These are phyloP conservation scores for Trypoxylus dichotomus DNA, from an alignment of 1,140 invertebrate species.

Conservation along the genomic window DNA sequence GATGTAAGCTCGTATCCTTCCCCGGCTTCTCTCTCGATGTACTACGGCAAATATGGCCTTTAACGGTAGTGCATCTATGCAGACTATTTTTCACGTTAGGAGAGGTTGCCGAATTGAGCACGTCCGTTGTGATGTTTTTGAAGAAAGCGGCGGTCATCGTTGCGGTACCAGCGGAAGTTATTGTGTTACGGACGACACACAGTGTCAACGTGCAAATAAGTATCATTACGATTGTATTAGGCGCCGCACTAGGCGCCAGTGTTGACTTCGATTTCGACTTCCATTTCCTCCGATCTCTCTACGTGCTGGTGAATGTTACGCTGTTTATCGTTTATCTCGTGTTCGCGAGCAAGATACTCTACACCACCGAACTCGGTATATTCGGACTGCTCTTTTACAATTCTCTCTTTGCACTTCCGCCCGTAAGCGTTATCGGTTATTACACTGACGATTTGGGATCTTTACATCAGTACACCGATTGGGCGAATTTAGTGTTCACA, in stretches of 20 bases:
- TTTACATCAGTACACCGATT: slow-evolving; percentile 67
- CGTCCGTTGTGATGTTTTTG: slow-evolving; percentile 96
- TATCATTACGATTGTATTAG: slow-evolving; percentile 94
- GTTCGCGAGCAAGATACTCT: slow-evolving; percentile 95
- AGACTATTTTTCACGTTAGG: slow-evolving; percentile 97
- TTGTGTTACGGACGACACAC: slow-evolving; percentile 76
- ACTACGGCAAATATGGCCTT: slow-evolving; percentile 84
- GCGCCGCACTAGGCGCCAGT: slow-evolving; percentile 79
- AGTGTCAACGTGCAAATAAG: slow-evolving; percentile 78
- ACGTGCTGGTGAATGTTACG: slow-evolving; percentile 85
- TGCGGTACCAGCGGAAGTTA: slow-evolving; percentile 94
- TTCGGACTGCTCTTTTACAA: slow-evolving; percentile 98
- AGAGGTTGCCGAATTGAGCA: slow-evolving; percentile 55
- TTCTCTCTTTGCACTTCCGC: slow-evolving; percentile 91
- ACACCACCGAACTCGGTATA: slow-evolving; percentile 91
- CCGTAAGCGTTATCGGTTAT: slow-evolving; percentile 74
- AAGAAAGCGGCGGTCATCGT: slow-evolving; percentile 97
- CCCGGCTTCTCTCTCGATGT: slow-evolving; percentile 70
- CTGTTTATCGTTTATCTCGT: slow-evolving; percentile 97
- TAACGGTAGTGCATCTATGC: slow-evolving; percentile 91
- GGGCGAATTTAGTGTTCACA: slow-evolving; percentile 78
- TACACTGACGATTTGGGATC: slow-evolving; percentile 77
- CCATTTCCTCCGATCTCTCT: slow-evolving; percentile 85
- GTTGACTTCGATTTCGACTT: slow-evolving; percentile 97
- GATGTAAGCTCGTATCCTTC: slow-evolving; percentile 74